Evolutionary conservation across 1,140 invertebrate genomes (phyloP).

Genomic region (Aphelenchoides besseyi): DNA sequence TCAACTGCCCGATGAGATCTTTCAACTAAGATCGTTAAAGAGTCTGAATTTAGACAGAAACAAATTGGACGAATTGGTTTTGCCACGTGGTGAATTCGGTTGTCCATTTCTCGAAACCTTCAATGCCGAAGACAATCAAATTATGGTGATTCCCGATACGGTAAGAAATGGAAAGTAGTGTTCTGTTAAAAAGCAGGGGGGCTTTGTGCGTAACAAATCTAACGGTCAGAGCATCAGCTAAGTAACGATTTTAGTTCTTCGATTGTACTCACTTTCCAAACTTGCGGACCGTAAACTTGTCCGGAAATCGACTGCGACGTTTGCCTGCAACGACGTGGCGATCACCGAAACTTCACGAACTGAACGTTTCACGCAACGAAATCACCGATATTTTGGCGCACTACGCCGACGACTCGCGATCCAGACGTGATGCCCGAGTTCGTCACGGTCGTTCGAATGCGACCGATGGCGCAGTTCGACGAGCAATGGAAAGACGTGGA

Average conservation of each 20-base stretch:
- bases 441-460: background rate
- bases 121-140: slow-evolving; percentile 32
- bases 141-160: slow-evolving; percentile 20
- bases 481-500: background rate
- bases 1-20: slow-evolving; percentile 76
- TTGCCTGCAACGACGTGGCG: slow-evolving; percentile 83
- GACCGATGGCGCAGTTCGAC: background rate
- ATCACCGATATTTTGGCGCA: slow-evolving; percentile 69
- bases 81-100: slow-evolving; percentile 19
- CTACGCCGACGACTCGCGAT: slow-evolving; percentile 2
- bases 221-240: too few relatives aligned
- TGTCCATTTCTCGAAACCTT: slow-evolving; percentile 39
- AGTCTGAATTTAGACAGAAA: slow-evolving; percentile 41
- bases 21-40: slow-evolving; percentile 74
- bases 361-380: slow-evolving; percentile 86
- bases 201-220: too few relatives aligned
- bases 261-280: slow-evolving; percentile 75
- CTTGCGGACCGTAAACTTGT: slow-evolving; percentile 79
- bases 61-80: slow-evolving; percentile 1
- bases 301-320: slow-evolving; percentile 84
- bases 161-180: background rate
- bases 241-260: slow-evolving; percentile 68
- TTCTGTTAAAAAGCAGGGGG: background rate
- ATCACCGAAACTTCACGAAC: slow-evolving; percentile 79
- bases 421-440: slow-evolving; percentile 1